Conservation (phyloP, 2,113 vertebrate genomes). For the Helogale parvula region DNA sequence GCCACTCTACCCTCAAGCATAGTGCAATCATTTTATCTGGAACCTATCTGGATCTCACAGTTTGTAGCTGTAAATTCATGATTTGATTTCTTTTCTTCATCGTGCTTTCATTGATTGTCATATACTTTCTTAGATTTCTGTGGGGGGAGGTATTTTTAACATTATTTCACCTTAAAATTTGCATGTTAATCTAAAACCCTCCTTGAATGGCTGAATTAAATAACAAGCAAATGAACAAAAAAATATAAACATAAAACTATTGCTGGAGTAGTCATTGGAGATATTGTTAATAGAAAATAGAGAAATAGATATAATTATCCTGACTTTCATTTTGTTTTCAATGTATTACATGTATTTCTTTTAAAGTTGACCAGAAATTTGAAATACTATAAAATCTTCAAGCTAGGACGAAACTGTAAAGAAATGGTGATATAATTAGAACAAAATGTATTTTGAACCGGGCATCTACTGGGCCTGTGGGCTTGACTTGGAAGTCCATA, state of each 20-base stretch:
- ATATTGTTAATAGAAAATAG: slow-evolving; percentile 8
- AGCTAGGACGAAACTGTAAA: not conserved
- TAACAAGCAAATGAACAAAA: not conserved
- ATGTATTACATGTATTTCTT: not conserved
- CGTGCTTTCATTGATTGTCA: not conserved
- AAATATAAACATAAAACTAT: not conserved
- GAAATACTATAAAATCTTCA: not conserved
- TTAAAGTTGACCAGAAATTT: not conserved
- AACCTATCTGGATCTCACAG: not conserved
- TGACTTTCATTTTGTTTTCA: not conserved
- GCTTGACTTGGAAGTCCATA: not conserved
- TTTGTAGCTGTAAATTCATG: not conserved
- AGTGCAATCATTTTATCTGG: not conserved
- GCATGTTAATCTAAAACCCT: not conserved
- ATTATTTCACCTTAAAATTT: not conserved
- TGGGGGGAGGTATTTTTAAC: not conserved
- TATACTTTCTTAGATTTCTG: not conserved
- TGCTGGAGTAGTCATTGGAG: not conserved
- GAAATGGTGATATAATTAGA: not conserved
- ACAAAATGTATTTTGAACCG: not conserved
- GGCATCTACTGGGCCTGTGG: not conserved
- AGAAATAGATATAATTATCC: not conserved
- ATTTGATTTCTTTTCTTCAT: not conserved
- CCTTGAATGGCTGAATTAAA: not conserved
- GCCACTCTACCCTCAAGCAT: not conserved